Evolutionary conservation across 2,888 invertebrate species (phyloP).

Genomic region (Idaea aversata): DNA sequence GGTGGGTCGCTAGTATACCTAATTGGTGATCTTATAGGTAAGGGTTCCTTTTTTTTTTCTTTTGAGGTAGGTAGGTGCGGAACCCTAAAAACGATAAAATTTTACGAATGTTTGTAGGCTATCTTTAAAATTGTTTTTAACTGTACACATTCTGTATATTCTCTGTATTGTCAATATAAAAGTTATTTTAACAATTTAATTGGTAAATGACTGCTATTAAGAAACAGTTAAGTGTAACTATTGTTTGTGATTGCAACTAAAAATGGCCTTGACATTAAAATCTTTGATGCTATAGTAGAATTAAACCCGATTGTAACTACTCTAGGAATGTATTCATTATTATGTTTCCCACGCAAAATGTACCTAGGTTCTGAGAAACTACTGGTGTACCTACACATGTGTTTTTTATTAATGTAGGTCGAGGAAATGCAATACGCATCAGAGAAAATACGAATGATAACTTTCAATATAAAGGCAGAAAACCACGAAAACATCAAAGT

Average conservation of each 20-base stretch:
- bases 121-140: not conserved
- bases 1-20: too few species aligned
- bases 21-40: too few species aligned
- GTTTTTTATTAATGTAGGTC: conserved; percentile 4
- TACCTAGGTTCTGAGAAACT: not conserved
- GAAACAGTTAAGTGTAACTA: not conserved
- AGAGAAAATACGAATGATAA: not conserved
- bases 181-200: not conserved
- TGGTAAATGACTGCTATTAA: not conserved
- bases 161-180: not conserved
- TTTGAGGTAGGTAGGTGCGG: too few species aligned
- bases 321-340: not conserved
- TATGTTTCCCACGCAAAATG: conserved; percentile 1
- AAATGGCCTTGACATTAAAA: conserved; percentile 24
- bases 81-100: not conserved
- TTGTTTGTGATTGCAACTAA: conserved; percentile 9
- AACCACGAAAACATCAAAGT: not conserved
- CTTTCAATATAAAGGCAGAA: not conserved
- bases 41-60: too few species aligned
- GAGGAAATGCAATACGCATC: not conserved
- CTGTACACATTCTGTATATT: not conserved
- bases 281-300: conserved; percentile 8
- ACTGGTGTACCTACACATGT: conserved; percentile 12
- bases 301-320: conserved; percentile 4
- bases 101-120: not conserved